Evolutionary conservation across 2,113 vertebrate genomes (phyloP).

Genomic region (Xiphophorus hellerii): DNA sequence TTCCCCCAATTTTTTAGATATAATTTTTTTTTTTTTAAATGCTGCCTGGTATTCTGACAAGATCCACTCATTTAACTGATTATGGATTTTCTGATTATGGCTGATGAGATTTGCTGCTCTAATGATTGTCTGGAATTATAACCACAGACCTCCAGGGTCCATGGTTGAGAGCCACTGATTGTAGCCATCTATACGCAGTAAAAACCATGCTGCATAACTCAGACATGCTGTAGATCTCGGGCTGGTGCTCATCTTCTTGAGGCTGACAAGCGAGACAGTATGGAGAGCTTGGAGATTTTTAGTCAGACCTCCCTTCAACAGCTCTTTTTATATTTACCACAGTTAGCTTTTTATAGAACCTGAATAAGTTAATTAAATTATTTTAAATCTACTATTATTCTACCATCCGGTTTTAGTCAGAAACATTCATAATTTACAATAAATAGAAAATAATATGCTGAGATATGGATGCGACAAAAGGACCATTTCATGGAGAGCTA

Average conservation of each 20-base stretch:
- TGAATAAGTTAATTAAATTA: no score
- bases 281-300: conserved; percentile 13
- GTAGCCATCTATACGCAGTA: background rate
- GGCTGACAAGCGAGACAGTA: background rate
- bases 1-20: no score
- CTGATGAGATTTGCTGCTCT: conserved; percentile 35
- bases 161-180: conserved; percentile 26
- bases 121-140: conserved; percentile 37
- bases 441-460: no score
- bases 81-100: conserved; percentile 9
- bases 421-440: no score
- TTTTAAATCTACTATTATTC: no score
- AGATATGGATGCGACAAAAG: no score
- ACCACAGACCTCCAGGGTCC: conserved; percentile 8
- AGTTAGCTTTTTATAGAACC: no score
- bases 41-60: background rate
- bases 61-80: conserved; percentile 16
- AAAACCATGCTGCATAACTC: conserved; percentile 3
- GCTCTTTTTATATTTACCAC: background rate
- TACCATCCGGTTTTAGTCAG: no score
- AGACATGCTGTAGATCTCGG: background rate
- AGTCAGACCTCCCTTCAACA: background rate
- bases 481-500: no score
- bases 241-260: conserved; percentile 5
- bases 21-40: no score